Conservation (phyloP, 37 sponge, comb jelly and placozoan species). For the Spongilla lacustris region DNA sequence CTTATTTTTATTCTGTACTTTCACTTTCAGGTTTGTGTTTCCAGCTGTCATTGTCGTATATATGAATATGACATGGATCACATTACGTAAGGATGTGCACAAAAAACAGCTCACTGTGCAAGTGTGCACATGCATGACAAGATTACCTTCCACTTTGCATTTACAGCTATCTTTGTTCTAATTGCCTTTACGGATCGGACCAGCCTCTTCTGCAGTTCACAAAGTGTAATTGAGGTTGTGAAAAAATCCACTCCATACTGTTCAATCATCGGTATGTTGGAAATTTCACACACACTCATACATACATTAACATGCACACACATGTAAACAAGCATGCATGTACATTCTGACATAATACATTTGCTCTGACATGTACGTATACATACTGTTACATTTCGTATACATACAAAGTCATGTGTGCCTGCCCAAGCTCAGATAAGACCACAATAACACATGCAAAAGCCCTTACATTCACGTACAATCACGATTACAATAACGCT, state of each 20-base stretch:
- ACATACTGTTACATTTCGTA: no score
- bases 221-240: background rate
- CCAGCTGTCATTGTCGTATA: background rate
- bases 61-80: background rate
- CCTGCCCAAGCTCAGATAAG: no score
- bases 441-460: no score
- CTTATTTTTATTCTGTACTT: background rate
- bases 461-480: no score
- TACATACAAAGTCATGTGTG: no score
- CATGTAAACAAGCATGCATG: background rate
- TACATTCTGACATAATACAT: no score
- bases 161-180: slow-evolving; percentile 29
- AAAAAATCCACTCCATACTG: slow-evolving; percentile 42
- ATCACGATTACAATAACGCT: background rate
- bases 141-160: background rate
- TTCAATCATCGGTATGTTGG: slow-evolving; percentile 4
- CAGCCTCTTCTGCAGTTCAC: slow-evolving; percentile 24
- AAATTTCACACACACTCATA: background rate
- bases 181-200: slow-evolving; percentile 12
- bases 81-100: background rate
- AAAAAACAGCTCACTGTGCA: background rate
- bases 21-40: slow-evolving; percentile 7
- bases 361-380: no score
- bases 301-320: background rate
- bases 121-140: background rate